Evolutionary conservation across 2,888 invertebrate species (phyloP).

Genomic region (Chaetoderma sp.): DNA sequence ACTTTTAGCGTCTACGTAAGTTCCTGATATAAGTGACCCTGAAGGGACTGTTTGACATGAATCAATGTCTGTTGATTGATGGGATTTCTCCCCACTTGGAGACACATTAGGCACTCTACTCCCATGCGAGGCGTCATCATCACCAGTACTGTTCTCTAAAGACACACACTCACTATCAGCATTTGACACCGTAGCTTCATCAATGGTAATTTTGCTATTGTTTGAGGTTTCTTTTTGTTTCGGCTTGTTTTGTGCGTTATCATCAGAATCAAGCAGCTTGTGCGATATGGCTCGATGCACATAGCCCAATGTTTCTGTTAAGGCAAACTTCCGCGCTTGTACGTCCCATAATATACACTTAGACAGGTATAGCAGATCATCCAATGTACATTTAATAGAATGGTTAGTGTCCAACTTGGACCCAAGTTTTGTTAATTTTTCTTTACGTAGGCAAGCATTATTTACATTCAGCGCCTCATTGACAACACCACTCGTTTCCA

Average conservation of each 20-base stretch:
- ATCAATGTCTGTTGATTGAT: no score
- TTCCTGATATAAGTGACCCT: no score
- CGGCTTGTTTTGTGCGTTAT: constrained; percentile 15
- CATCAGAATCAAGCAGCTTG: constrained; percentile 49
- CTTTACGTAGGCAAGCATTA: no score
- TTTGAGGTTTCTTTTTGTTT: not conserved
- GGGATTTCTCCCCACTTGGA: no score
- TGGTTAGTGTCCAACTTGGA: no score
- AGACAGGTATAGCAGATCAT: constrained; percentile 35
- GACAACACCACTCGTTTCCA: no score
- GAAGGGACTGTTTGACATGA: no score
- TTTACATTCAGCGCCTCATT: no score
- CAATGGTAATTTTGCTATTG: constrained; percentile 3
- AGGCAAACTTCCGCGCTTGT: constrained; percentile 55
- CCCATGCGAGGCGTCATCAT: not conserved
- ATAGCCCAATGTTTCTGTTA: constrained; percentile 58
- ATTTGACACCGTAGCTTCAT: not conserved
- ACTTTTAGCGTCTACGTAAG: no score
- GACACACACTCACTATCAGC: not conserved
- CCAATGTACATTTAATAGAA: no score
- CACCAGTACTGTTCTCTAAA: not conserved
- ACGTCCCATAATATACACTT: constrained; percentile 58
- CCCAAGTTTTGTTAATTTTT: no score
- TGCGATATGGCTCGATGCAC: constrained; percentile 60
- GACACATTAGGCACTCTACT: not conserved